Evolutionary conservation across 1,140 invertebrate species (phyloP).

Genomic region (Leptopilina clavipes): DNA sequence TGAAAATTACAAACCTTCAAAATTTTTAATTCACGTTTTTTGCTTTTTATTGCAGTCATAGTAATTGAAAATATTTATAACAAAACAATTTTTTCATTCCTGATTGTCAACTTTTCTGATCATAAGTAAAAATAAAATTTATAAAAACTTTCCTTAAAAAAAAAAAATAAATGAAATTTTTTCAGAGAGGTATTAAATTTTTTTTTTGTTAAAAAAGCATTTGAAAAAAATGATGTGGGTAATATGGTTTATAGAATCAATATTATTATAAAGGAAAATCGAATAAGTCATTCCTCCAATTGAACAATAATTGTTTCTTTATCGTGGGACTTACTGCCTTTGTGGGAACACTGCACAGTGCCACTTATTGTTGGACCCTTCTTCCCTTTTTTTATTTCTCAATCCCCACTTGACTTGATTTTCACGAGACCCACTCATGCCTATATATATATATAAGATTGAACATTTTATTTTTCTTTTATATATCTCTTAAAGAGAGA

Average conservation of each 20-base stretch:
- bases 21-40: too few relatives aligned
- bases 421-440: slow-evolving; percentile 29
- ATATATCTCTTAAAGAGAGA: neutral
- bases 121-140: too few relatives aligned
- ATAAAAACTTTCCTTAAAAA: too few relatives aligned
- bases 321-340: slow-evolving; percentile 10
- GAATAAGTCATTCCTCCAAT: neutral
- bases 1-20: too few relatives aligned
- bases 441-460: neutral
- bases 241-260: neutral
- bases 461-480: slow-evolving; percentile 2
- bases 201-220: neutral
- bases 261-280: neutral
- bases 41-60: too few relatives aligned
- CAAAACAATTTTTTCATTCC: too few relatives aligned
- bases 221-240: neutral
- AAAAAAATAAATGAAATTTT: too few relatives aligned
- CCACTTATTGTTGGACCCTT: slow-evolving; percentile 27
- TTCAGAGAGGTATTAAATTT: too few relatives aligned
- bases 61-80: too few relatives aligned
- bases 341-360: slow-evolving; percentile 16
- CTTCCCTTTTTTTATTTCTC: slow-evolving; percentile 6
- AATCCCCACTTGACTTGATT: slow-evolving; percentile 34
- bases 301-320: slow-evolving; percentile 9
- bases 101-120: too few relatives aligned